Percentiles rank a stretch among this genome's conserved stretches.
Conservation (phyloP, 2,888 invertebrate species). For the Athrips mouffetella region DNA sequence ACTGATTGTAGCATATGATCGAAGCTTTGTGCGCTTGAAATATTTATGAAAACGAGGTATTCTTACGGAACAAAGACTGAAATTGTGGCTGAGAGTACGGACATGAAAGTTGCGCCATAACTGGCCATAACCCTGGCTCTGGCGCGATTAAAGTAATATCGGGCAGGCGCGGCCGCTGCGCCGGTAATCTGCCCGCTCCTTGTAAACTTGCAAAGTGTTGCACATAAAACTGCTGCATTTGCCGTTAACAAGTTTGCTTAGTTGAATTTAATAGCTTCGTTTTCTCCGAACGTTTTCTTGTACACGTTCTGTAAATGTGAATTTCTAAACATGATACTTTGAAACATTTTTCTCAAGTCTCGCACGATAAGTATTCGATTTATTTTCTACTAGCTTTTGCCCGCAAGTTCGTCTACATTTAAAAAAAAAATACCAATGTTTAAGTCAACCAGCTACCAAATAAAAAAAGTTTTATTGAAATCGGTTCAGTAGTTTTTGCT, state of each 20-base stretch:
- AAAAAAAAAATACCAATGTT: too few species aligned
- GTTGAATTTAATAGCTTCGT: slow-evolving; percentile 15
- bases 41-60: neutral
- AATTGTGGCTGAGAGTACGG: slow-evolving; percentile 2
- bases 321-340: neutral
- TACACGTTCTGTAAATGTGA: neutral
- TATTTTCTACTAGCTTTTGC: too few species aligned
- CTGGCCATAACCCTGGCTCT: slow-evolving; percentile 55
- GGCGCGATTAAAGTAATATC: slow-evolving; percentile 63
- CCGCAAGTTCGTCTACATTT: too few species aligned
- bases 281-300: slow-evolving; percentile 9
- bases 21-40: neutral
- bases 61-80: neutral
- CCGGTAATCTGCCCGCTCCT: slow-evolving; percentile 44
- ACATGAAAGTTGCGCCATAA: slow-evolving; percentile 10
- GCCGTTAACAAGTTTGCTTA: slow-evolving; percentile 15
- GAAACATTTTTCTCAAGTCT: neutral
- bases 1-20: too few species aligned
- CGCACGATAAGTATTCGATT: neutral
- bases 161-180: slow-evolving; percentile 34
- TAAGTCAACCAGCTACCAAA: too few species aligned
- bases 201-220: slow-evolving; percentile 41
- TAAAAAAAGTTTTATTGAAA: too few species aligned
- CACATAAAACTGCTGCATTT: slow-evolving; percentile 20
- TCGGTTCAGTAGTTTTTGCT: too few species aligned